Base-by-base conservation (phyloP, 1,140 invertebrate genomes). In the Neuroterus valhalla region DNA sequence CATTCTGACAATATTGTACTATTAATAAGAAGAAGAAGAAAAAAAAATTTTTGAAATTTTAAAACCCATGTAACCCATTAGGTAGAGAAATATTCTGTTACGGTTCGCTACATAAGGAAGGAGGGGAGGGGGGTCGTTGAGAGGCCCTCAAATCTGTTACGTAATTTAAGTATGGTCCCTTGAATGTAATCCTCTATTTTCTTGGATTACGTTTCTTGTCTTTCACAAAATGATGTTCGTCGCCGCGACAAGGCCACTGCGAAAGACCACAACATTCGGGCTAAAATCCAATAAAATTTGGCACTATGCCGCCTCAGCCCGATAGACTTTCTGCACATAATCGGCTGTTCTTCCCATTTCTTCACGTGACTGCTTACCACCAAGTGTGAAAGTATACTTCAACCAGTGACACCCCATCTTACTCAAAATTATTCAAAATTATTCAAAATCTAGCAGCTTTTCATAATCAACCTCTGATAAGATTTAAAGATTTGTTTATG, bases 251-350 rank as follows among this genome's bases (percentile, higher is more conserved):
- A 62, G 55, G 55, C 55, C 55, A 23, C 31, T 62, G 55, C 21
- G n/a, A 62, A 68, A 68, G 66, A 45, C 21, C 66, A 68, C 38
- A 68, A 45, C 66, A 45, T 45, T 68, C 31, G 66, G 66, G 66
- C 38, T n/a, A 38, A 17, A 45, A 45, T 45, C 66, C 66, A 68
- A 68, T 43, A 68, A 68, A 68, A 68, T 68, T 44, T 68, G 66
- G 38, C 44, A 0, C 66, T 21, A 23, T 44, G 67, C 67, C 42
- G 21, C 43, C 44, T 17, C 52, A 26, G 31, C 52, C 14, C 23
- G 52, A 62, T 62, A 31, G 52, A 15, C 23, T 62, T 62, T 15
- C 23, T 62, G 52, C 23, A 8, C 50, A 55, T 55, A 5, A 55
- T 55, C 50, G 19, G 19, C 21, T 55, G 19, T 55, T 55, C 50